Conservation (phyloP, 2,113 vertebrate genomes). For the Bostrychus sinensis region DNA sequence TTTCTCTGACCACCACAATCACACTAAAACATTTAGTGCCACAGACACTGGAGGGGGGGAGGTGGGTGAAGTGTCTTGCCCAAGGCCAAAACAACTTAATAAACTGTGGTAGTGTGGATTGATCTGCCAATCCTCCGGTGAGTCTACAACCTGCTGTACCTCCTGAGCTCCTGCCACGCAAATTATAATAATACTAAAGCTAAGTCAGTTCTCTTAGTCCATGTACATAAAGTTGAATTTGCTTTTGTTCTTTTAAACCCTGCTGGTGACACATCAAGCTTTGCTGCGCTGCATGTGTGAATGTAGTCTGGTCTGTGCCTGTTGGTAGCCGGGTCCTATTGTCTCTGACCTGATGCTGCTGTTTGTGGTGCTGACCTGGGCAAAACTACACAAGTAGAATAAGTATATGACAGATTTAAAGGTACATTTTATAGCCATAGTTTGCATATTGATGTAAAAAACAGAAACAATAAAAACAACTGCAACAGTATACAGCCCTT, state of each 20-base stretch:
- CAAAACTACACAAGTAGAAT: constrained; percentile 30
- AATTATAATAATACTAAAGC: background rate
- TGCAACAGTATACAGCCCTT: background rate
- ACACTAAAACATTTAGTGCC: too few relatives aligned
- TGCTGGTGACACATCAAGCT: constrained; percentile 94
- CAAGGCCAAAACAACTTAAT: too few relatives aligned
- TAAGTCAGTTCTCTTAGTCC: background rate
- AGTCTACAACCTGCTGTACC: too few relatives aligned
- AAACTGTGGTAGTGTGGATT: too few relatives aligned
- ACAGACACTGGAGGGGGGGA: too few relatives aligned
- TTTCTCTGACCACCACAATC: too few relatives aligned
- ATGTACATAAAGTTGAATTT: background rate
- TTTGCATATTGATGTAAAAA: background rate
- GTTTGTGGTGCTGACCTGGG: constrained; percentile 46
- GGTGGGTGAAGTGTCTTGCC: too few relatives aligned
- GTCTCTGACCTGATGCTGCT: constrained; percentile 45
- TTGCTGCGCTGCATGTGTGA: constrained; percentile 93
- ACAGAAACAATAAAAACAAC: too few relatives aligned
- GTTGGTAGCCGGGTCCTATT: constrained; percentile 77
- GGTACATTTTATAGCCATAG: background rate
- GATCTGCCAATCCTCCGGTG: too few relatives aligned
- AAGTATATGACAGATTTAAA: too few relatives aligned
- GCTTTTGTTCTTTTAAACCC: constrained; percentile 54
- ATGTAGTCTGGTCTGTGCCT: constrained; percentile 89
- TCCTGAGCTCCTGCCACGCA: too few relatives aligned